Percentiles rank a stretch among this genome's conserved stretches.
These are phyloP conservation scores for Sebastes kiyomatsui DNA, from an alignment of 2,797 vertebrate species.

Conservation along the genomic window DNA sequence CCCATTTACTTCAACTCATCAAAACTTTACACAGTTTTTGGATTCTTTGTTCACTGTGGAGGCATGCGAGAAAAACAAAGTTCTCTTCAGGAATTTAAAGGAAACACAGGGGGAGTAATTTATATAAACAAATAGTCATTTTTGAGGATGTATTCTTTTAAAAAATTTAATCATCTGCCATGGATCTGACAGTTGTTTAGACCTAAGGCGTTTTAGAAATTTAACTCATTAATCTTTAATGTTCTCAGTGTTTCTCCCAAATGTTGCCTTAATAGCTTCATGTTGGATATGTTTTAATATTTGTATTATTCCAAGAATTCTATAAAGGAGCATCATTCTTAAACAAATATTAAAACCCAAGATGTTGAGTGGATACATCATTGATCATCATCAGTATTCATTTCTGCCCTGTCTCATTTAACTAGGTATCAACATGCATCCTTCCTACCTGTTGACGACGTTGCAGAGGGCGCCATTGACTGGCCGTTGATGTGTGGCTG, in stretches of 20 bases:
- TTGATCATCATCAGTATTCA: not conserved
- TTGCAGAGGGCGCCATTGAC: slow-evolving; percentile 92
- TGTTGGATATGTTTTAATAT: not conserved
- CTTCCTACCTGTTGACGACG: slow-evolving; percentile 94
- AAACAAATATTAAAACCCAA: not conserved
- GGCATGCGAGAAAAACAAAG: too few relatives aligned
- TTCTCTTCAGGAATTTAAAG: not conserved
- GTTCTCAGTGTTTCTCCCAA: not conserved
- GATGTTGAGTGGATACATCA: not conserved
- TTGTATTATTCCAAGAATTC: not conserved
- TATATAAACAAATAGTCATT: not conserved
- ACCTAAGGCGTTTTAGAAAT: not conserved
- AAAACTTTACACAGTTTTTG: too few relatives aligned
- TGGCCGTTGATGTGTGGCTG: slow-evolving; percentile 99
- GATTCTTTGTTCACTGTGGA: too few relatives aligned
- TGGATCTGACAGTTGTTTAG: not conserved
- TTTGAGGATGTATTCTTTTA: not conserved
- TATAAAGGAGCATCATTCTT: not conserved
- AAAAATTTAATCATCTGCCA: not conserved
- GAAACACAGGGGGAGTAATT: not conserved
- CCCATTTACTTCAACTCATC: too few relatives aligned
- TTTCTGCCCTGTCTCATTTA: not conserved
- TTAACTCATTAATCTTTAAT: not conserved
- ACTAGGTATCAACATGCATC: not conserved
- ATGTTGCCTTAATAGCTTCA: not conserved